Evolutionary conservation across 2,113 vertebrate genomes (phyloP), one percentile per base, ranked within the genome.

Genomic region (Pangasianodon hypophthalmus): DNA sequence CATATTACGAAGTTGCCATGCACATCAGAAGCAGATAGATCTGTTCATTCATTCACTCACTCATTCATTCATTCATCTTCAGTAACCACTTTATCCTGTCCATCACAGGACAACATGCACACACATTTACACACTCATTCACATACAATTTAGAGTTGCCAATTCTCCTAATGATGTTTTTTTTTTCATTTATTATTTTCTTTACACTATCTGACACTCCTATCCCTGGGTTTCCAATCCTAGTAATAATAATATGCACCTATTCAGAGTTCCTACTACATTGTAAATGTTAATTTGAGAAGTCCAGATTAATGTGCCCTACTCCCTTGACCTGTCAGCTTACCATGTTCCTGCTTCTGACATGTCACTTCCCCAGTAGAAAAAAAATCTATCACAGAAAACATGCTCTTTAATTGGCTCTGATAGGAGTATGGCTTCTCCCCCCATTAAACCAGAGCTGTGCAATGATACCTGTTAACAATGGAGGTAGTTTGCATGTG

Each of bases 381-480:
- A 67, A 81, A 81, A 60, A 4, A 88, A 67, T 67, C 44, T 24
- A 67, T 62, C 50, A 44, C 46, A 58, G 32, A 87, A 87, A 90
- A 54, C 46, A 56, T 84, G 62, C 44, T 71, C 52, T 56, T 10
- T 86, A 85, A 85, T 73, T 73, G 32, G 32, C n/a, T 56, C 24
- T 62, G 67, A 60, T 60, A 54, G 26, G 56, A 50, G 88, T 11
- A 3, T 4, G n/a, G 50, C 24, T 37, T 29, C 50, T 88, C 69
- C n/a, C 32, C 24, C 1, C 37, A 37, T 88, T 84, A 24, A 67
- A 88, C n/a, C 11, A 32, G n/a, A 80, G 56, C 44, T n/a, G 26
- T 62, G 60, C 60, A 85, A 46, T 88, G 77, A 85, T 69, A 90
- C 87, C 90, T 90, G 90, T 88, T 88, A 85, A 88, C 69, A 91